Base-by-base conservation (phyloP, 1,140 invertebrate species). In the Eufriesea mexicana region DNA sequence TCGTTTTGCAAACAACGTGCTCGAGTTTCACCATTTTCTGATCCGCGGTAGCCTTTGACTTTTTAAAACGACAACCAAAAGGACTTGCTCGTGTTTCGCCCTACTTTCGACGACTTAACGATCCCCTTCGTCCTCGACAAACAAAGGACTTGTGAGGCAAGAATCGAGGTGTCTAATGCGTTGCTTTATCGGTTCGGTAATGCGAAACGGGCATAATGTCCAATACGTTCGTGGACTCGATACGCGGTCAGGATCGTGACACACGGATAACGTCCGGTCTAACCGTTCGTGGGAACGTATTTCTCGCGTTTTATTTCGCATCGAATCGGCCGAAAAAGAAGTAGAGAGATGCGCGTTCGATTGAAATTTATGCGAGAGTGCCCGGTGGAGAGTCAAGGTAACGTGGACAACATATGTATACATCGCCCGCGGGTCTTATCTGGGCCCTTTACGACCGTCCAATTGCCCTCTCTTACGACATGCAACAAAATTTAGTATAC, bases 11-110 rank as follows among this genome's bases (percentile, higher is more conserved):
- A 78, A 72, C 75, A 77, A 25, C 73, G 72, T 72, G 72, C 78
- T 86, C 78, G 61, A 47, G 70, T 86, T 86, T 86, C 85, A 61
- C 66, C 28, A 55, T 85, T 86, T 86, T 86, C 54, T 85, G 71
- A 72, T 51, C 79, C 70, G 73, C 72, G 55, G 49, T 72, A 80
- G 61, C 72, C 73, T 85, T 85, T 73, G 79, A 86, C 73, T 77
- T 85, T 86, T 73, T 61, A 16, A 10, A 73, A 16, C n/a, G 42
- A 66, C 9, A 66, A 66, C 28, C 28, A 25, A 45, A 62, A 14
- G 61, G 57, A 49, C 54, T 23, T 14, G 16, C 28, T 45, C 47
- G 10, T 28, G n/a, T 82, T 86, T 82, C 51, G 35, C 18, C 49
- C 16, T 51, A 62, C n/a, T 42, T 9, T 25, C 12, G 8, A 68